Evolutionary conservation across 2,888 invertebrate species (phyloP), one percentile per base, ranked within the genome.

Genomic region (Coelopa pilipes): DNA sequence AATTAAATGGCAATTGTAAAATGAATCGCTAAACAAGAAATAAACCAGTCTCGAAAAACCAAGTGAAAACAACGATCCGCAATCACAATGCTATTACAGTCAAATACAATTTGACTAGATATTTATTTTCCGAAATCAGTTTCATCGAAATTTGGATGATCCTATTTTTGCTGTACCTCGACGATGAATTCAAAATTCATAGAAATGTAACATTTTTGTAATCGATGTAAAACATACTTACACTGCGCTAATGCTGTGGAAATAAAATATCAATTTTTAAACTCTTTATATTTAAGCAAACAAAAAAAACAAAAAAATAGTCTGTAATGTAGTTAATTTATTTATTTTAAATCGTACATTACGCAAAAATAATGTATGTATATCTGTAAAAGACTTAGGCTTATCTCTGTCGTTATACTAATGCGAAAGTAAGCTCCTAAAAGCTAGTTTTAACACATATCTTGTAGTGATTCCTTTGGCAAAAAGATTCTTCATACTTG

Each of bases 401-500:
- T 67, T 53, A 53, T 24, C 49, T 67, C 34, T 34, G 34, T 34
- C 34, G 7, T 34, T 34, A 34, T 34, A 34, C 2, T 34, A 57
- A 69, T 55, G 53, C 17, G 45, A 57, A 57, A 57, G 57, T 69
- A 53, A 69, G 69, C 69, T 57, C 46, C 45, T 72, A 66, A 72
- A 47, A 21, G 55, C 47, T 34, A 55, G 49, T 80, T 81, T 34
- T 78, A 69, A 76, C 21, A 12, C 19, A 21, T 49, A 50, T 66
- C 19, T 66, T n/a, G 10, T 66, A 72, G 73, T 21, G 57, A 77
- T 78, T 80, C 79, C 75, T 84, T 85, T 86, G 84, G 86, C 86
- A 86, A 86, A 86, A 86, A 86, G 86, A 86, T 85, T 85, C 85
- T 85, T 81, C 78, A 79, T 69, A 57, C 72, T 73, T 72, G 66